Conservation (phyloP, 2,797 vertebrate species). For the Danio aesculapii region DNA sequence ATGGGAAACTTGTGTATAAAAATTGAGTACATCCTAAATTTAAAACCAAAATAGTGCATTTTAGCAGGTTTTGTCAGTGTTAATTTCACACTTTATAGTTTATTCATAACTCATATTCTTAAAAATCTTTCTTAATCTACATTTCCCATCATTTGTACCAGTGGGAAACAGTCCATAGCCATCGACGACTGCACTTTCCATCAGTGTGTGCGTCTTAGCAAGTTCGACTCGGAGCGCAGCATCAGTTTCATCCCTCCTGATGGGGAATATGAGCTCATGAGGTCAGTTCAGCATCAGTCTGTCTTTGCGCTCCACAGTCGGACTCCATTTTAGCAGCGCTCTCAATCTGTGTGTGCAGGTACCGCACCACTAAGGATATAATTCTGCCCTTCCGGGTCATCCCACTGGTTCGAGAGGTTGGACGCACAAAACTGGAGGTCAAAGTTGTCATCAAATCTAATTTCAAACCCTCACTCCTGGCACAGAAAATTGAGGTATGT, state of each 20-base stretch:
- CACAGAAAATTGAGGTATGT: constrained; percentile 97
- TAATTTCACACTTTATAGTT: not conserved
- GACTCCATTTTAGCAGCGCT: not conserved
- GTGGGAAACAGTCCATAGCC: constrained; percentile 94
- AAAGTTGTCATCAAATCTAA: constrained; percentile 99
- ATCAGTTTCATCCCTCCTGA: constrained; percentile 99
- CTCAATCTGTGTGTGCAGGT: constrained; percentile 76
- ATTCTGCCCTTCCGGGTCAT: constrained; percentile 98
- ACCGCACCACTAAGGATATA: constrained; percentile 99
- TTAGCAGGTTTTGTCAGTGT: not conserved
- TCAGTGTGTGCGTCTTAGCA: constrained; percentile 91
- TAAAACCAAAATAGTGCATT: not conserved
- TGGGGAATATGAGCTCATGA: constrained; percentile 99
- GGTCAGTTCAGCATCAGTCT: constrained; percentile 72
- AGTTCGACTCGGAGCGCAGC: constrained; percentile 98
- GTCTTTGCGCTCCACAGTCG: not conserved
- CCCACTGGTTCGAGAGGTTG: constrained; percentile 95
- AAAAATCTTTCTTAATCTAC: not conserved
- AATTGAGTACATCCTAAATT: not conserved
- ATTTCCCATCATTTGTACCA: constrained; percentile 65
- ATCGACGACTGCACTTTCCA: constrained; percentile 87
- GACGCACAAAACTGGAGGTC: constrained; percentile 97
- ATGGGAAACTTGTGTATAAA: not conserved
- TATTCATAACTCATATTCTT: not conserved
- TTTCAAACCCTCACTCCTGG: constrained; percentile 97